Percentiles rank a stretch among this genome's conserved stretches.
Evolutionary conservation across 2,113 vertebrate genomes (phyloP).

Genomic region (Charina bottae): DNA sequence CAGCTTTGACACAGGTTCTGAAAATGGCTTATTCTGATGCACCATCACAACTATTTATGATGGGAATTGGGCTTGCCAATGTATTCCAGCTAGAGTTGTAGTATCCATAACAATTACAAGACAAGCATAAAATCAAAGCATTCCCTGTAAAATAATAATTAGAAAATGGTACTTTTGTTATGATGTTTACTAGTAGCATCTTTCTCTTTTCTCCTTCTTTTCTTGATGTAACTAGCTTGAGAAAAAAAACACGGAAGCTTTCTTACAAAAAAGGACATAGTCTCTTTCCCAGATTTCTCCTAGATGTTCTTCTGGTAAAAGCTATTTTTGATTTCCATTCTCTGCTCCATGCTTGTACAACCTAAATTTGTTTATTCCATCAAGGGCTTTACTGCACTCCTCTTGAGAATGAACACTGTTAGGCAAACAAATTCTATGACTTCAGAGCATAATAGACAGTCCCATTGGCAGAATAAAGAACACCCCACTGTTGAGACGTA

Average conservation of each 20-base stretch:
- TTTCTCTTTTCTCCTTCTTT: neutral
- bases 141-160: neutral
- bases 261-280: neutral
- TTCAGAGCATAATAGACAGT: conserved; percentile 2
- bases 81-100: neutral
- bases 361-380: neutral
- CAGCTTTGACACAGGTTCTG: neutral
- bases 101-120: neutral
- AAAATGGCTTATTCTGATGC: neutral
- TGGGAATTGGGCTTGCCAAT: neutral
- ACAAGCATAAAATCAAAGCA: neutral
- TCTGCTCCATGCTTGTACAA: neutral
- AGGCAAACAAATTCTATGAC: neutral
- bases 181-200: neutral
- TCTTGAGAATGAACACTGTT: neutral
- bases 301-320: neutral
- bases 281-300: neutral
- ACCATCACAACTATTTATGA: neutral
- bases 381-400: neutral
- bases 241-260: neutral
- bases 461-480: neutral
- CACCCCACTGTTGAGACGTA: neutral
- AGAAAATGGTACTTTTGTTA: neutral
- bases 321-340: neutral
- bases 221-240: neutral